A percentile compares a stretch with the other conserved stretches of the same genome.
These are phyloP conservation scores for Calephelis nemesis DNA, from an alignment of 1,140 invertebrate genomes.

Conservation along the genomic window DNA sequence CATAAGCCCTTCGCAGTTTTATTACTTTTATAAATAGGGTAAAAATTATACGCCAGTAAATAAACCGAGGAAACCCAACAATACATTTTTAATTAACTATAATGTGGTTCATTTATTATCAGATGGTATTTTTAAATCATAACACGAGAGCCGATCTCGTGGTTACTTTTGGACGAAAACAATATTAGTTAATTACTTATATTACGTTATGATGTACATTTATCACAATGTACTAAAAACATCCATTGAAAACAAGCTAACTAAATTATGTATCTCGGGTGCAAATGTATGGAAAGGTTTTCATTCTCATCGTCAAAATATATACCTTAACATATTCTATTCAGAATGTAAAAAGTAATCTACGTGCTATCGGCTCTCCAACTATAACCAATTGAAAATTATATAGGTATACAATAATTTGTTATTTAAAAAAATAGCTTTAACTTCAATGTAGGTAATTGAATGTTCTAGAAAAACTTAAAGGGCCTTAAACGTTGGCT, in stretches of 20 bases:
- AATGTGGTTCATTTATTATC: neutral
- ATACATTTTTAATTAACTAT: too few relatives aligned
- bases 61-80: too few relatives aligned
- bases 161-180: neutral
- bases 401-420: neutral
- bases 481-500: slow-evolving; percentile 26
- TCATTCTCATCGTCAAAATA: too few relatives aligned
- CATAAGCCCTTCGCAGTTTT: too few relatives aligned
- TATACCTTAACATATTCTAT: neutral
- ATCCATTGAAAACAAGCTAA: too few relatives aligned
- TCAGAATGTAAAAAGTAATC: neutral
- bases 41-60: too few relatives aligned
- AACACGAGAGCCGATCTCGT: neutral
- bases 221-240: too few relatives aligned
- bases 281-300: too few relatives aligned
- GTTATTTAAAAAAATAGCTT: slow-evolving; percentile 22
- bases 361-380: neutral
- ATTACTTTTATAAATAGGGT: too few relatives aligned
- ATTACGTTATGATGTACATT: too few relatives aligned
- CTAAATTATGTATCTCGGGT: too few relatives aligned
- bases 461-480: slow-evolving; percentile 3
- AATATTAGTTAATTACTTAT: too few relatives aligned
- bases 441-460: slow-evolving; percentile 18
- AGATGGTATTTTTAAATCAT: neutral
- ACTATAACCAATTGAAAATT: neutral